phyloP scores from a whole-genome alignment of 2,113 vertebrate genomes.

The Perognathus longimembris region DNA sequence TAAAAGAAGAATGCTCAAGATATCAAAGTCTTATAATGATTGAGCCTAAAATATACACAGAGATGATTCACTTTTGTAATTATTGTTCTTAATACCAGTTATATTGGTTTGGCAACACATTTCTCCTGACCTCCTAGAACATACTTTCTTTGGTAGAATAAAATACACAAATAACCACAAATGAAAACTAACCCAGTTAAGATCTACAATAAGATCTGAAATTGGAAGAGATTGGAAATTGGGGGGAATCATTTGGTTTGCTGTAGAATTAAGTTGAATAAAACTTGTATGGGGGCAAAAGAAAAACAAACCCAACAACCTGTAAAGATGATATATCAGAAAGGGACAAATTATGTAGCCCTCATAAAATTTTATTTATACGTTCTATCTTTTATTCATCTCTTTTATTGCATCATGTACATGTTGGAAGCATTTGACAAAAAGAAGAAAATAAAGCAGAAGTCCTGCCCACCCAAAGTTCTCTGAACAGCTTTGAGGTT shows the following conservation, averaged over 20 bases:
- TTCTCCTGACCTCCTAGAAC: neutral
- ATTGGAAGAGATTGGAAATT: neutral
- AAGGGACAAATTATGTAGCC: neutral
- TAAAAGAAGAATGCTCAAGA: neutral
- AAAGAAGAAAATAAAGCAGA: neutral
- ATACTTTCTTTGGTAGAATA: conserved; percentile 22
- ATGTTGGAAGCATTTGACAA: neutral
- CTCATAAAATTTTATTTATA: neutral
- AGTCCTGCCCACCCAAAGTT: neutral
- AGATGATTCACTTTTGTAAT: neutral
- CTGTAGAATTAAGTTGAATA: conserved; percentile 16
- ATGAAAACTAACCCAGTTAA: neutral
- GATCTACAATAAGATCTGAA: neutral
- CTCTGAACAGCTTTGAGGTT: neutral
- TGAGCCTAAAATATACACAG: neutral
- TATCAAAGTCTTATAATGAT: neutral
- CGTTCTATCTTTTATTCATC: neutral
- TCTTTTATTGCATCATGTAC: neutral
- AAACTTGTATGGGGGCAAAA: neutral
- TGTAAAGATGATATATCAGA: too few species aligned
- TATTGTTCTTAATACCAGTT: neutral
- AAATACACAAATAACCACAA: neutral
- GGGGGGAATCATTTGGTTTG: conserved; percentile 4
- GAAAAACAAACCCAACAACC: neutral
- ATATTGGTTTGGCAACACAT: neutral